Base-by-base conservation (phyloP, 2,888 invertebrate genomes). In the Chymomyza fuscimana region DNA sequence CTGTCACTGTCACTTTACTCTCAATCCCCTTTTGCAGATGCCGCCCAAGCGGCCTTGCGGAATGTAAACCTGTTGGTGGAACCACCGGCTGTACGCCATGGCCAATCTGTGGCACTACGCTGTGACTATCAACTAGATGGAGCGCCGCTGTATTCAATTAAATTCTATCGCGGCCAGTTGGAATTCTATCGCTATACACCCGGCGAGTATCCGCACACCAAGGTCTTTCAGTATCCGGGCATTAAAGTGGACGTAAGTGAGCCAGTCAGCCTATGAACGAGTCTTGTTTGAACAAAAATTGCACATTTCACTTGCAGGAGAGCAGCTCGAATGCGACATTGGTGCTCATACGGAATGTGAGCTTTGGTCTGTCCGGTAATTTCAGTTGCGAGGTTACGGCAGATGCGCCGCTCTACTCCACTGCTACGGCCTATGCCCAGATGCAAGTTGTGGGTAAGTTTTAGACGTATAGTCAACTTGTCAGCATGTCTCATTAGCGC, bases 391-490 rank as follows among this genome's bases (percentile, higher is more conserved):
- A 95, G 91, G 95, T 95, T 71, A 94, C 94, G 5, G 94, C 94
- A 54, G 95, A 95, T 85, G 94, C 94, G 2, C 95, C 95, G 7
- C 93, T 94, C 29, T 95, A 94, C 87, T 94, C 94, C 72, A 95
- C 95, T 0, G 93, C 94, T 66, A 93, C 93, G 70, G 94, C 93
- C 61, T 93, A 93, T 76, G 94, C 94, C 78, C 94, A 93, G 74
- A 94, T 95, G 93, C 94, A 94, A 84, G 95, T 95, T 88, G 95
- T 95, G 70, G 94, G 95, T 95, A 92, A 94, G 95, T 92, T 52
- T 50, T 50, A 22, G 12, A n/a, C 19, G 63, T 5, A 5, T 46
- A 50, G 16, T 15, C 50, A 16, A 12, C 15, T 36, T 54, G 65
- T 65, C 52, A 66, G 65, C 40, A 54, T 63, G 70, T 68, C 69